Base-by-base conservation (phyloP, 2,113 vertebrate species). In the Neogale vison region DNA sequence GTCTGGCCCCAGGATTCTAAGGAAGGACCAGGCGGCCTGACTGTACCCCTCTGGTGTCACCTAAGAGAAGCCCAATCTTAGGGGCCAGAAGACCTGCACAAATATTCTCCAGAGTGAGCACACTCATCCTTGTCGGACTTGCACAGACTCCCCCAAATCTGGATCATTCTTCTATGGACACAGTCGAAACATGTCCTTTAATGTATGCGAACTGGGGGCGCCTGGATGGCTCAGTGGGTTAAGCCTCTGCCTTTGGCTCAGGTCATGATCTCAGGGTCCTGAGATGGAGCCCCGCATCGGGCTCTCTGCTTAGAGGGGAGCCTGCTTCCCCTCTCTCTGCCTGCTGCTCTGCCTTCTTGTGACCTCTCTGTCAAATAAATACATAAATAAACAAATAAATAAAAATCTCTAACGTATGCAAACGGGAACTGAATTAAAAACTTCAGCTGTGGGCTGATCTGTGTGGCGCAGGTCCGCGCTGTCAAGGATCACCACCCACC, bases 401-500 rank as follows among this genome's bases (percentile, higher is more conserved):
- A 6, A 55, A 55, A 55, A 55, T 18, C 50, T 31, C 65, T 52
- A 34, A 1, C 2, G 21, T 6, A 14, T 9, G 52, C 42, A 79
- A 83, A 42, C 14, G 24, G 29, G 57, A 74, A 52, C 45, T 13
- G 69, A 69, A 74, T 57, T 47, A 6, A 67, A 81, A 71, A 24
- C 39, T 14, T 63, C 31, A 42, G 63, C 52, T 1, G 5, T 1
- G 6, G 14, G 26, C 69, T 39, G 55, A 52, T 29, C 23, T 20
- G 65, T 31, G 31, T 6, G 47, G n/a, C 17, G n/a, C 29, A 13
- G 63, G 50, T 34, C 1, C 31, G 11, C 2, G 14, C 1, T 0
- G 6, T 31, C 18, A 7, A 45, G 52, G 34, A 3, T 8, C 2
- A 29, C 45, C 23, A 11, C 26, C 26, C 39, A 1, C 21, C 47